Evolutionary conservation across 1,140 invertebrate genomes (phyloP).

Genomic region (Zaprionus tsacasi): DNA sequence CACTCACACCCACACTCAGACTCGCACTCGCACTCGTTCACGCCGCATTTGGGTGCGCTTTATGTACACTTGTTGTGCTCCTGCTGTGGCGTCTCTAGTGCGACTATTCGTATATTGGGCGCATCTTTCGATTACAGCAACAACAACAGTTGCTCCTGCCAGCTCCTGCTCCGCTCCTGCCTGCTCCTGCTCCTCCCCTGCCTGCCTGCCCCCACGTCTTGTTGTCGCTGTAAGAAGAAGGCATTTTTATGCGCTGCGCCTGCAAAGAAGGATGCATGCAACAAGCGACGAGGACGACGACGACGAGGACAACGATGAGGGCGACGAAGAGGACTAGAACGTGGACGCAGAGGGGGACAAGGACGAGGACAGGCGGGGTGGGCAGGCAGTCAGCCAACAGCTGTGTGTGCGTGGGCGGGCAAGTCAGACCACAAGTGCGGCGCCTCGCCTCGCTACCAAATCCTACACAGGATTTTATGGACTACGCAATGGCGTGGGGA

Average conservation of each 20-base stretch:
- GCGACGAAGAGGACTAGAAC: conserved; percentile 37
- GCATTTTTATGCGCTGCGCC: conserved; percentile 72
- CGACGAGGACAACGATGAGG: conserved; percentile 18
- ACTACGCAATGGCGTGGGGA: conserved; percentile 58
- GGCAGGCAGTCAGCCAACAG: conserved; percentile 42
- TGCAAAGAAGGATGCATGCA: conserved; percentile 69
- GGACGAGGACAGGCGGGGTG: background rate
- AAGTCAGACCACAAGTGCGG: conserved; percentile 23
- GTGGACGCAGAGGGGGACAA: conserved; percentile 11
- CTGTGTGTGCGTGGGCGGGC: conserved; percentile 44
- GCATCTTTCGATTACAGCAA: conserved; percentile 80
- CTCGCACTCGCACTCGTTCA: background rate
- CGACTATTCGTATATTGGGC: conserved; percentile 50
- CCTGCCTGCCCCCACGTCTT: background rate
- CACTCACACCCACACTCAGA: conserved; percentile 15
- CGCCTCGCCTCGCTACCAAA: conserved; percentile 34
- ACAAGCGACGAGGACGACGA: conserved; percentile 61
- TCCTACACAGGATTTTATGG: conserved; percentile 56
- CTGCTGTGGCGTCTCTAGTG: conserved; percentile 22
- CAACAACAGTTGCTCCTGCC: conserved; percentile 35
- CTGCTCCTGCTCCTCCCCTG: conserved; percentile 12
- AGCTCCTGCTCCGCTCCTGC: conserved; percentile 4
- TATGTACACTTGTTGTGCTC: conserved; percentile 34
- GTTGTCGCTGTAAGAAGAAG: conserved; percentile 74
- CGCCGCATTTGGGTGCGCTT: conserved; percentile 45